Evolutionary conservation across 2,113 vertebrate species (phyloP), one percentile per base, ranked within the genome.

Genomic region (Rhombomys opimus): DNA sequence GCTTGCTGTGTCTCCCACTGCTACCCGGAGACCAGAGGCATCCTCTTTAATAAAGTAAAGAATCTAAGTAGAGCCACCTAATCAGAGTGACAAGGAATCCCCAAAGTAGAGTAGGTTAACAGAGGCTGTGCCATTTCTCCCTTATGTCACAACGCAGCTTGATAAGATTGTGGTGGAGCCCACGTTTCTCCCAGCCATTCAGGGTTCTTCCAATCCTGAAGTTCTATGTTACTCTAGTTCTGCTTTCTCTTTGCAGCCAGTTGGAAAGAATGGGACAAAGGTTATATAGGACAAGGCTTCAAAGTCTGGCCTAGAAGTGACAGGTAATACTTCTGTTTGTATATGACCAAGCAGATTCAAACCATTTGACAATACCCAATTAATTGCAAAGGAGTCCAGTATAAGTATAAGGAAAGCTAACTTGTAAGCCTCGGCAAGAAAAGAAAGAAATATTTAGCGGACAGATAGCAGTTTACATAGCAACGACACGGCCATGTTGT

Each of bases 381-480:
- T 75, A 65, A 76, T 85, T 87, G 90, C 30, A 70, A 78, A 38
- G 1, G 3, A 52, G 4, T 88, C 27, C 76, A 22, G 18, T 25
- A 15, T 11, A 46, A 22, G 18, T 25, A 11, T 11, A 46, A 92
- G 94, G 87, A 46, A 90, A 61, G 35, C 13, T 76, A 87, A 52
- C 18, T n/a, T 75, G 15, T 73, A 54, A 67, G 35, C 2, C 14
- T 12, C 32, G 73, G 57, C 38, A 63, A 73, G 46, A 78, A 93
- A 52, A 86, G 84, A 82, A 27, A 78, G 32, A 35, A 78, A 80
- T 61, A 73, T 46, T 75, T 96, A 17, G 23, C 87, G 77, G 93
- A 68, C 2, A 93, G 22, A 54, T 35, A 93, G 30, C 38, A 87
- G 41, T 93, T 97, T 87, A 86, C 27, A 87, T 13, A 89, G 41